Evolutionary conservation across 2,113 vertebrate genomes (phyloP).

Genomic region (Chloebia gouldiae): DNA sequence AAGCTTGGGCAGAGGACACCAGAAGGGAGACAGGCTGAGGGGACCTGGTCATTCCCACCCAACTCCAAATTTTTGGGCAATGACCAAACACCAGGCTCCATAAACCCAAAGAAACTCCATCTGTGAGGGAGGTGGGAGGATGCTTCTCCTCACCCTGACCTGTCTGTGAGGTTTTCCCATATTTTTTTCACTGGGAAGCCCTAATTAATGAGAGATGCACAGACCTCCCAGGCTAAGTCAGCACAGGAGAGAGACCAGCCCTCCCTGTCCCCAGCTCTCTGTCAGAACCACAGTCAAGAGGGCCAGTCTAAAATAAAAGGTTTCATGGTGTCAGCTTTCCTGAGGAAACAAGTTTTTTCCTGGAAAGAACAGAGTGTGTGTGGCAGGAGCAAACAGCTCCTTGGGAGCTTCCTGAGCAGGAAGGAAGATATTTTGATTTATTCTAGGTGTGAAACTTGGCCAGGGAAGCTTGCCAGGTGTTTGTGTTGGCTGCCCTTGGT

Average conservation of each 20-base stretch:
- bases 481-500: background rate
- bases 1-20: background rate
- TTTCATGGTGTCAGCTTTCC: background rate
- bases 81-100: background rate
- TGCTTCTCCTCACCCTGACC: background rate
- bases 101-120: background rate
- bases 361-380: background rate
- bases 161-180: background rate
- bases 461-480: slow-evolving; percentile 29
- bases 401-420: slow-evolving; percentile 20
- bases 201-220: background rate
- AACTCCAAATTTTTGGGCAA: background rate
- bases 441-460: slow-evolving; percentile 54
- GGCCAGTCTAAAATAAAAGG: background rate
- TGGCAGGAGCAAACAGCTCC: background rate
- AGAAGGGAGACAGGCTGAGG: background rate
- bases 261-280: background rate
- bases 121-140: background rate
- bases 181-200: background rate
- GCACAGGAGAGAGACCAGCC: background rate
- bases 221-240: background rate
- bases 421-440: slow-evolving; percentile 51
- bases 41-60: background rate
- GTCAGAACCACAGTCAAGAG: accelerated
- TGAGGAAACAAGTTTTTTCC: slow-evolving; percentile 13